Evolutionary conservation across 2,113 vertebrate genomes (phyloP).

Genomic region (Dascyllus trimaculatus): DNA sequence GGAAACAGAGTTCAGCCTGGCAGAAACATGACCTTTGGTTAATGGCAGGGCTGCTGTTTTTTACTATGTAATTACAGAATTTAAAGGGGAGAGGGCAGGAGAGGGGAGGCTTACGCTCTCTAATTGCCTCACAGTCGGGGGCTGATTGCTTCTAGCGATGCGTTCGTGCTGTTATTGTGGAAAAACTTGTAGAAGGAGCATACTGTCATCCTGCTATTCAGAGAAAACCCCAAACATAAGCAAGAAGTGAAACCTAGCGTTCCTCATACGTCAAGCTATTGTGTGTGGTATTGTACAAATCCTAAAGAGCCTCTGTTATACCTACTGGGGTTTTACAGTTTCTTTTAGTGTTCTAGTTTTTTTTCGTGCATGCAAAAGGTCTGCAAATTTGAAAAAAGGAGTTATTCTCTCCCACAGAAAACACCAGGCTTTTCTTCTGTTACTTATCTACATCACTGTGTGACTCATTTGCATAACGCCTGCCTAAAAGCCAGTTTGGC

Average conservation of each 20-base stretch:
- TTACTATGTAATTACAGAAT: slow-evolving; percentile 69
- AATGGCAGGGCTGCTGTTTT: slow-evolving; percentile 67
- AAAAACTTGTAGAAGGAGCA: slow-evolving; percentile 56
- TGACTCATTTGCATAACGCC: too few relatives aligned
- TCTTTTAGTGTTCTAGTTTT: too few relatives aligned
- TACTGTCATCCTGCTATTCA: slow-evolving; percentile 33
- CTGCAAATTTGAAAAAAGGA: too few relatives aligned
- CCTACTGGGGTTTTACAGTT: too few relatives aligned
- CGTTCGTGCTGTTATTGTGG: slow-evolving; percentile 51
- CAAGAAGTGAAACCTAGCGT: not conserved
- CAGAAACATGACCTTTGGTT: slow-evolving; percentile 50
- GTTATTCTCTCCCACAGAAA: too few relatives aligned
- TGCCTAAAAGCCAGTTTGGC: too few relatives aligned
- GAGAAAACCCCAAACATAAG: slow-evolving; percentile 32
- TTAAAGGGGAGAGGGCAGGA: slow-evolving; percentile 33
- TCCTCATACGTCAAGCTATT: not conserved
- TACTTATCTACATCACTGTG: too few relatives aligned
- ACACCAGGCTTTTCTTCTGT: too few relatives aligned
- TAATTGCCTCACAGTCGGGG: slow-evolving; percentile 41
- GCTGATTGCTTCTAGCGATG: slow-evolving; percentile 42
- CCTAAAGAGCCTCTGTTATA: not conserved
- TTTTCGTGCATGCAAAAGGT: too few relatives aligned
- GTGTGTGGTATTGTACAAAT: not conserved
- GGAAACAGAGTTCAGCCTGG: slow-evolving; percentile 46
- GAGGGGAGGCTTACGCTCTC: slow-evolving; percentile 4